Evolutionary conservation across 37 sponge, comb jelly and placozoan genomes (phyloP).

Genomic region (Beroe forskalii): DNA sequence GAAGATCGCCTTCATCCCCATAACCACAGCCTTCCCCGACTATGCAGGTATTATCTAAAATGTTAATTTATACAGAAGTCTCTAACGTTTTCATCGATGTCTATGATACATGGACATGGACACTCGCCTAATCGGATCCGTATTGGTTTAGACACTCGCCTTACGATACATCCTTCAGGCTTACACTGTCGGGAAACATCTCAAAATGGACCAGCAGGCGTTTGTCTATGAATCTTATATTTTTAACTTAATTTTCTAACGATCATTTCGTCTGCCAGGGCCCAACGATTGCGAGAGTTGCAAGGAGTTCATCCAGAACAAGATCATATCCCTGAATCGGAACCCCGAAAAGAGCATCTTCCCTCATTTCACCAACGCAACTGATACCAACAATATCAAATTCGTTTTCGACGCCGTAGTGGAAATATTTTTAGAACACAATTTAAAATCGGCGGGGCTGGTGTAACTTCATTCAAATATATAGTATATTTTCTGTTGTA

Average conservation of each 20-base stretch:
- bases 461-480: neutral
- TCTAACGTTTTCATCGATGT: no score
- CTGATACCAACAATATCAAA: conserved; percentile 52
- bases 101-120: no score
- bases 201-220: no score
- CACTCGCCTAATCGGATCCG: no score
- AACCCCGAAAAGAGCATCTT: conserved; percentile 47
- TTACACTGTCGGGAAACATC: no score
- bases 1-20: neutral
- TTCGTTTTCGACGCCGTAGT: conserved; percentile 51
- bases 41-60: conserved; percentile 14
- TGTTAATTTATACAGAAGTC: no score
- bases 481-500: neutral
- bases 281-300: neutral
- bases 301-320: conserved; percentile 17
- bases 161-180: no score
- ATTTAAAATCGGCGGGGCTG: conserved; percentile 32
- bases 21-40: conserved; percentile 46
- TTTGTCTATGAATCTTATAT: no score
- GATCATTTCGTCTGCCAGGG: no score
- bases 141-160: no score
- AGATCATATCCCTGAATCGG: neutral
- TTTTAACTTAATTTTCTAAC: no score
- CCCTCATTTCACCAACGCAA: conserved; percentile 58
- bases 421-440: conserved; percentile 64